Percentiles rank a stretch among this genome's conserved stretches.
Conservation (phyloP, 2,113 vertebrate species). For the Kryptolebias marmoratus region DNA sequence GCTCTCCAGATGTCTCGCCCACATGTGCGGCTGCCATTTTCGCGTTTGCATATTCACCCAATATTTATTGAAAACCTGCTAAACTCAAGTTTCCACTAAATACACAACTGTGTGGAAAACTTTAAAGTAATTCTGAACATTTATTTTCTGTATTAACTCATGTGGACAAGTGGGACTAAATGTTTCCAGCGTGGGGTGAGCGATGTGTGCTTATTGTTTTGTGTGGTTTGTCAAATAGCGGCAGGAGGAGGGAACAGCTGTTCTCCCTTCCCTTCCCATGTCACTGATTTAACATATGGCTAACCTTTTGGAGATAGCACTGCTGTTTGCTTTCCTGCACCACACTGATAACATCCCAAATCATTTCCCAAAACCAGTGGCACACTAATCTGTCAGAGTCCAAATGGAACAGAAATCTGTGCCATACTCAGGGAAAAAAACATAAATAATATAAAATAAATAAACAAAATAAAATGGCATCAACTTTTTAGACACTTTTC, state of each 20-base stretch:
- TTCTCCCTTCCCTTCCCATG: slow-evolving; percentile 59
- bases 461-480: slow-evolving; percentile 12
- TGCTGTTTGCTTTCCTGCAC: slow-evolving; percentile 74
- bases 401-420: slow-evolving; percentile 38
- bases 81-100: slow-evolving; percentile 1
- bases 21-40: slow-evolving; percentile 49
- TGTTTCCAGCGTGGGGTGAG: slow-evolving; percentile 13
- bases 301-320: slow-evolving; percentile 80
- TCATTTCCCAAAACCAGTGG: slow-evolving; percentile 68
- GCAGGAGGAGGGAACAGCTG: slow-evolving; percentile 54
- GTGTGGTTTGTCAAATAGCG: slow-evolving; percentile 52
- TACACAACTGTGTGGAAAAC: slow-evolving; percentile 1
- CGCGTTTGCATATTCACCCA: background rate
- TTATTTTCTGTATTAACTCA: slow-evolving; percentile 9
- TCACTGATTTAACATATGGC: slow-evolving; percentile 80
- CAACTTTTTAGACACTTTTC: background rate
- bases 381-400: slow-evolving; percentile 62
- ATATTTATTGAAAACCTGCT: background rate
- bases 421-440: slow-evolving; percentile 21
- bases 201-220: slow-evolving; percentile 10
- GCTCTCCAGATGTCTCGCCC: slow-evolving; percentile 71
- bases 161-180: slow-evolving; percentile 22
- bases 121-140: background rate
- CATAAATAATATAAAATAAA: slow-evolving; percentile 18
- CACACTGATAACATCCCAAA: slow-evolving; percentile 76